A percentile compares a stretch with the other conserved stretches of the same genome.
These are phyloP conservation scores for Coelopa frigida DNA, from an alignment of 1,140 invertebrate genomes.

Conservation along the genomic window DNA sequence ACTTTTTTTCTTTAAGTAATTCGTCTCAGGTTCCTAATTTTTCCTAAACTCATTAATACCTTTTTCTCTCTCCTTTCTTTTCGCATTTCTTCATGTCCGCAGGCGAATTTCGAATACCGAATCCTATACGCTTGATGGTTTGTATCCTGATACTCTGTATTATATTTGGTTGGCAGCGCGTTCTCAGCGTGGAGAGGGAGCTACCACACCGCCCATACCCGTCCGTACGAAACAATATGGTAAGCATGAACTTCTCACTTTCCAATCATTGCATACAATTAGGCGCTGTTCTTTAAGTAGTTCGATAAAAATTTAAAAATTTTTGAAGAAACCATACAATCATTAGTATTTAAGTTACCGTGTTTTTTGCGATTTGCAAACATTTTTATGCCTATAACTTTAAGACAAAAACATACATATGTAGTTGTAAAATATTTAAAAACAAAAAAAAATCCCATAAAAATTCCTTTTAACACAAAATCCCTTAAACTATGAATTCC, in stretches of 20 bases:
- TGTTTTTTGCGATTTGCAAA: constrained; percentile 4
- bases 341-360: neutral
- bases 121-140: constrained; percentile 73
- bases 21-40: too few species aligned
- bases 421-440: constrained; percentile 4
- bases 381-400: constrained; percentile 1
- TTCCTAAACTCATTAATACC: too few species aligned
- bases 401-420: constrained; percentile 6
- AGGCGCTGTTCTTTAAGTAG: neutral
- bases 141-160: constrained; percentile 94
- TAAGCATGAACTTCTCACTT: constrained; percentile 57
- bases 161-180: constrained; percentile 92
- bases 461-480: neutral
- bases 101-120: constrained; percentile 73
- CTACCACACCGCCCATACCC: constrained; percentile 87
- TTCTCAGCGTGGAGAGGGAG: constrained; percentile 86
- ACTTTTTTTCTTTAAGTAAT: too few species aligned
- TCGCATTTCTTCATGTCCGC: constrained; percentile 15
- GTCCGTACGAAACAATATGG: constrained; percentile 94
- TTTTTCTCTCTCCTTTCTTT: too few species aligned
- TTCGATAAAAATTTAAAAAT: neutral
- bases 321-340: neutral
- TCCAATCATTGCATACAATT: too few species aligned
- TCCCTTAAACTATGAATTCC: neutral
- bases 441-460: neutral